Base-by-base conservation (phyloP, 2,888 invertebrate species). In the Cryptocheilus praepositus region DNA sequence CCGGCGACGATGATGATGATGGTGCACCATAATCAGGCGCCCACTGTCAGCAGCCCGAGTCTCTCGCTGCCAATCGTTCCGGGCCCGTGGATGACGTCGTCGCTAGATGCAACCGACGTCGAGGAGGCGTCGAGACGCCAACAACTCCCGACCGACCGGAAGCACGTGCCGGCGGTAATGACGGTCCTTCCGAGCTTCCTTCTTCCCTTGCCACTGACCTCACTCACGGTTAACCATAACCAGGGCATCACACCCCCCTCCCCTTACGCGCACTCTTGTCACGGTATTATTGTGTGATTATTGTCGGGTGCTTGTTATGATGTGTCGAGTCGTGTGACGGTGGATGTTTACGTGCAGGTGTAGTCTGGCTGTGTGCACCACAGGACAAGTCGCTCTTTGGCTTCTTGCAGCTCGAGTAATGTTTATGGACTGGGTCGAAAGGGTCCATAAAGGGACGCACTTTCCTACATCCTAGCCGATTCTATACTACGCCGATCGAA, bases 211-310 rank as follows among this genome's bases (percentile, higher is more conserved):
- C 86, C 83, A 83, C 86, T 86, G 81, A 80, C 86, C 87, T 86
- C 86, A 86, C 86, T 86, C 83, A 86, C 86, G 81, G 78, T 82
- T 83, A 86, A 85, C 86, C 86, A 85, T 85, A 85, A 85, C 84
- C 86, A 86, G 86, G 80, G 86, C 87, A 87, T 87, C 86, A 86
- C 84, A 81, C 77, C 74, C 79, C 79, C 77, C 76, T 73, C 71
- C 63, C 82, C 80, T 82, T 77, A 19, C 22, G 44, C 80, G 74
- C 82, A 80, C 82, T 79, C 73, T 76, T 76, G 80, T 63, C 71
- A 76, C 77, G 71, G 7, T 36, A 11, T 28, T 36, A 1, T 36
- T 11, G 36, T 36, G 13, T 36, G 11, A 11, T 11, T 5, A 1
- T 36, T 7, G 36, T 11, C 36, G 36, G n/a, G n/a, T n/a, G n/a